Base-by-base conservation (phyloP, 2,888 invertebrate species). In the Ptychoptera contaminata region DNA sequence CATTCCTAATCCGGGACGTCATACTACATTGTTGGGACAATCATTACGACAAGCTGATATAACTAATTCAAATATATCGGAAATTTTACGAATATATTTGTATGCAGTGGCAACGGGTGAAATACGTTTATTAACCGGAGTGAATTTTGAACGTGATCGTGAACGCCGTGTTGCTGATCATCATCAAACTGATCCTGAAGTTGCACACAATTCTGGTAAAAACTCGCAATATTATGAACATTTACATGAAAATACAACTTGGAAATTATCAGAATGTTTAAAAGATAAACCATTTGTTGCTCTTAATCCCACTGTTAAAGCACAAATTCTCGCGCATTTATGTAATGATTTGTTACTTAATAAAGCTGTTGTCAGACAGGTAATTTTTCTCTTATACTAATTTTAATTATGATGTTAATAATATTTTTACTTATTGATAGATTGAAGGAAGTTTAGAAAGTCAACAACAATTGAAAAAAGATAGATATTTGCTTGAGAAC, bases 331-430 rank as follows among this genome's bases (percentile, higher is more conserved):
- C 40, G 86, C 88, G 2, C 92, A 85, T 68, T 73, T 96, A 23
- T 94, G 94, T 68, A 90, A 96, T 65, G 94, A 97, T 63, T 71
- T 97, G 53, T 72, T 96, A 38, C 87, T 91, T 66, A 93, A 92
- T 64, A 91, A 92, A 66, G 79, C 86, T 9, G 85, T 94, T 51
- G 71, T 87, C 56, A 74, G 84, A 31, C 93, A 94, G 23, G 23
- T 23, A 23, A 23, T 5, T 23, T 23, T 23, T 3, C n/a, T n/a
- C n/a, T n/a, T n/a, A n/a, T n/a, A n/a, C n/a, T n/a, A n/a, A n/a
- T n/a, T n/a, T n/a, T n/a, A n/a, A n/a, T n/a, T n/a, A n/a, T n/a
- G n/a, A n/a, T n/a, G n/a, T n/a, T 23, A 5, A 23, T 23, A 23
- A 23, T 5, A 7, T 7, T 23, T 23, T 23, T 23, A 23, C 7